Evolutionary conservation across 2,797 vertebrate species (phyloP).

Genomic region (Pelodytes ibericus): DNA sequence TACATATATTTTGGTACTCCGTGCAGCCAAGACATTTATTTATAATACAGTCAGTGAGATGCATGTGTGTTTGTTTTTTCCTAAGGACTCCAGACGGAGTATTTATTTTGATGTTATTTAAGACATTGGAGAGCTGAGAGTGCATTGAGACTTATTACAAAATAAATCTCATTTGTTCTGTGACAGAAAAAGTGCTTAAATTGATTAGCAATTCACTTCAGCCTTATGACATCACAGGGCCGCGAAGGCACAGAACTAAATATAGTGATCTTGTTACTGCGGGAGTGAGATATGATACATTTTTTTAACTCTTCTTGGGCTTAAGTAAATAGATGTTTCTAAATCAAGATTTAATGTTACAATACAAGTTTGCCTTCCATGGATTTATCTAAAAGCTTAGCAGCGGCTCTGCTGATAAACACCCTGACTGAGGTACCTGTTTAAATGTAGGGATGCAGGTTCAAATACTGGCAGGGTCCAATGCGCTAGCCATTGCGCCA

Average conservation of each 20-base stretch:
- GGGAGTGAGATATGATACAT: background rate
- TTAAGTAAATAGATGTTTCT: background rate
- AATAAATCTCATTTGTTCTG: slow-evolving; percentile 41
- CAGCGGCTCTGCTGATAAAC: too few relatives aligned
- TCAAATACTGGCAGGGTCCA: too few relatives aligned
- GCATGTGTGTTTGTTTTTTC: slow-evolving; percentile 8
- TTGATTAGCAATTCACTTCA: slow-evolving; percentile 32
- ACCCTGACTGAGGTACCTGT: too few relatives aligned
- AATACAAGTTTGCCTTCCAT: too few relatives aligned
- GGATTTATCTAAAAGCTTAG: too few relatives aligned
- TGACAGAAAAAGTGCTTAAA: slow-evolving; percentile 39
- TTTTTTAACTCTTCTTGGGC: background rate
- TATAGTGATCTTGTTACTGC: too few relatives aligned
- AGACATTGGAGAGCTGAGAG: slow-evolving; percentile 5
- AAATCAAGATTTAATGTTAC: background rate
- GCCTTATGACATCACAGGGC: slow-evolving; percentile 19
- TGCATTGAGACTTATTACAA: slow-evolving; percentile 40
- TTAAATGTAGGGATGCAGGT: too few relatives aligned
- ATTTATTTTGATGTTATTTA: slow-evolving; percentile 14
- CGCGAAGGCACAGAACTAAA: background rate
- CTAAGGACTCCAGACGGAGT: slow-evolving; percentile 32
- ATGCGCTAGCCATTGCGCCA: too few relatives aligned
- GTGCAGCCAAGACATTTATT: slow-evolving; percentile 12
- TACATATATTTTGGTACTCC: too few relatives aligned
- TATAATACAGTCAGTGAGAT: slow-evolving; percentile 3